Conservation (phyloP, 2,113 vertebrate genomes). For the Clupea harengus region DNA sequence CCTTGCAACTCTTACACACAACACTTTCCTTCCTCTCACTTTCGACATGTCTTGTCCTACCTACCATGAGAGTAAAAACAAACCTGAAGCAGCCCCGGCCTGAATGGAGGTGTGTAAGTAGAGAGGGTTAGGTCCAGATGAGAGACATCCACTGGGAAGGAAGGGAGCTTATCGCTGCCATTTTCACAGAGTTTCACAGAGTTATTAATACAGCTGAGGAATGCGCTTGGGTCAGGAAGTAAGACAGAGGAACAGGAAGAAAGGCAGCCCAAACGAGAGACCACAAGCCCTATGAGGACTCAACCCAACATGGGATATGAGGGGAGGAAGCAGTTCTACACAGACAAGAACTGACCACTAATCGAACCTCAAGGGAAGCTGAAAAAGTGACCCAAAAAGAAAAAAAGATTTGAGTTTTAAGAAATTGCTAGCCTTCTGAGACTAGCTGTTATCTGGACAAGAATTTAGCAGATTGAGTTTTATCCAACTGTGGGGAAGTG, state of each 20-base stretch:
- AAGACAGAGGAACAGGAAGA: not conserved
- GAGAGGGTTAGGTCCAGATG: not conserved
- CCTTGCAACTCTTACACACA: too few species aligned
- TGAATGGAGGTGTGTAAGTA: not conserved
- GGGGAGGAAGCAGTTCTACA: not conserved
- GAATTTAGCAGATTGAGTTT: not conserved
- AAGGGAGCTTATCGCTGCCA: not conserved
- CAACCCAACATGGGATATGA: not conserved
- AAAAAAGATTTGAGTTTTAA: not conserved
- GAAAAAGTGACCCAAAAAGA: not conserved
- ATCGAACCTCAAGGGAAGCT: not conserved
- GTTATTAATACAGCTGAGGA: not conserved
- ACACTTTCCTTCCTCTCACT: not conserved
- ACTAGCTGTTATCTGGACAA: not conserved
- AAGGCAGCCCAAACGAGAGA: not conserved
- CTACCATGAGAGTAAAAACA: not conserved
- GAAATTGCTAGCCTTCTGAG: not conserved
- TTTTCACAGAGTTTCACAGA: not conserved
- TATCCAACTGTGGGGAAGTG: not conserved
- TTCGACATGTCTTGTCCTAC: not conserved
- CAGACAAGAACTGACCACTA: not conserved
- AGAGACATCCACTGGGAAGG: not conserved
- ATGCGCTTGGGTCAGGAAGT: constrained; percentile 14
- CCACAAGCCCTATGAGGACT: not conserved
- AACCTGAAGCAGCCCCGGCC: not conserved